phyloP scores from a whole-genome alignment of 2,113 vertebrate species.

The Solenodon paradoxus region DNA sequence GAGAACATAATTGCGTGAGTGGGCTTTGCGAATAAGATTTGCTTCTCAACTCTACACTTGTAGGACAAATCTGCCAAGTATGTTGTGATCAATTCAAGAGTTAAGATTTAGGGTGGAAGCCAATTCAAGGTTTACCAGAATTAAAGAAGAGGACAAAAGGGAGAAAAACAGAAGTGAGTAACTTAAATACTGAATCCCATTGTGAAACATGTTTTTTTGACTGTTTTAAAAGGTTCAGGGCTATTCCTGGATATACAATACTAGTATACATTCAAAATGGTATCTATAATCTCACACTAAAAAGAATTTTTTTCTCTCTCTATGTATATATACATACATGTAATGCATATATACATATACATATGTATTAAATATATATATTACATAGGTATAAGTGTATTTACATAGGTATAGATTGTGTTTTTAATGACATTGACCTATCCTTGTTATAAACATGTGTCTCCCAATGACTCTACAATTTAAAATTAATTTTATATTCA shows the following conservation, averaged over 20 bases:
- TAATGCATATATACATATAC: not conserved
- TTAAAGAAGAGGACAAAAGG: not conserved
- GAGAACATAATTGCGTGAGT: not conserved
- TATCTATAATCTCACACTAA: not conserved
- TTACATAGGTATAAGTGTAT: too few relatives aligned
- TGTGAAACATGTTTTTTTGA: not conserved
- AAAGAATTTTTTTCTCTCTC: not conserved
- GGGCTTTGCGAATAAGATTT: not conserved
- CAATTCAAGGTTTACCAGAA: not conserved
- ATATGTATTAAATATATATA: too few relatives aligned
- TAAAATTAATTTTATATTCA: slow-evolving; percentile 7
- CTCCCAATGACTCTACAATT: not conserved
- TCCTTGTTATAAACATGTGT: not conserved
- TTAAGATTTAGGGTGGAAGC: not conserved
- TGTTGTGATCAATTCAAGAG: not conserved
- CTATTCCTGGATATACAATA: not conserved
- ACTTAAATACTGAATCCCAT: not conserved
- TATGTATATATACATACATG: not conserved
- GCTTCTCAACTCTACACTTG: not conserved
- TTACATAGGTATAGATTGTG: not conserved
- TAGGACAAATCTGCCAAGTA: not conserved
- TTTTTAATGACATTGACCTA: not conserved
- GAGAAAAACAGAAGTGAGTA: not conserved
- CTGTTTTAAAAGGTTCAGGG: not conserved
- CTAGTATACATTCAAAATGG: not conserved